Conservation (phyloP, 2,888 invertebrate genomes). For the Cephus sareptanus region DNA sequence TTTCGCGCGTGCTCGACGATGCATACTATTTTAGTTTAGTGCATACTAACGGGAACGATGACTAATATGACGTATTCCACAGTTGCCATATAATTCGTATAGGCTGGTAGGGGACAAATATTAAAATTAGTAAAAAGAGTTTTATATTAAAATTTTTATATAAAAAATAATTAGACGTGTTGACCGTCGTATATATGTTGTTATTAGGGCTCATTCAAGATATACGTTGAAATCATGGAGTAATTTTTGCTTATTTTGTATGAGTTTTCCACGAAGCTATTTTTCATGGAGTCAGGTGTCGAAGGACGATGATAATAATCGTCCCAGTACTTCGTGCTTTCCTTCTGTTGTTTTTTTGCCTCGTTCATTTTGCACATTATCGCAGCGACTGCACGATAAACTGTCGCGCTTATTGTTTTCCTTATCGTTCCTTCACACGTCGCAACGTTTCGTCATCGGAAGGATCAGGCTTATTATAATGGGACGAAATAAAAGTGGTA, state of each 20-base stretch:
- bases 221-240: neutral
- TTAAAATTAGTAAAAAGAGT: neutral
- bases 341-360: slow-evolving; percentile 12
- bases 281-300: neutral
- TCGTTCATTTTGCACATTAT: slow-evolving; percentile 17
- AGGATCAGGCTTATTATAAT: neutral
- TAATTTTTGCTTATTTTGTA: neutral
- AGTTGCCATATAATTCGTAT: neutral
- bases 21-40: neutral
- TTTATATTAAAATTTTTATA: too few species aligned
- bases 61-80: neutral
- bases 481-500: neutral
- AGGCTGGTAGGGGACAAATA: neutral
- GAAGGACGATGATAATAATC: neutral
- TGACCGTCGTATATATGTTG: neutral
- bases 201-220: neutral
- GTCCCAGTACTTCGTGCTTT: neutral
- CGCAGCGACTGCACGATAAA: slow-evolving; percentile 8
- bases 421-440: neutral
- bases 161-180: too few species aligned
- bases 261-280: neutral
- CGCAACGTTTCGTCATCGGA: neutral
- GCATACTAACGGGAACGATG: neutral
- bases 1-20: neutral
- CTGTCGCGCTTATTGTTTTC: neutral